A percentile compares a stretch with the other conserved stretches of the same genome.
phyloP scores from a whole-genome alignment of 2,888 invertebrate genomes.

The Beris morrisii region DNA sequence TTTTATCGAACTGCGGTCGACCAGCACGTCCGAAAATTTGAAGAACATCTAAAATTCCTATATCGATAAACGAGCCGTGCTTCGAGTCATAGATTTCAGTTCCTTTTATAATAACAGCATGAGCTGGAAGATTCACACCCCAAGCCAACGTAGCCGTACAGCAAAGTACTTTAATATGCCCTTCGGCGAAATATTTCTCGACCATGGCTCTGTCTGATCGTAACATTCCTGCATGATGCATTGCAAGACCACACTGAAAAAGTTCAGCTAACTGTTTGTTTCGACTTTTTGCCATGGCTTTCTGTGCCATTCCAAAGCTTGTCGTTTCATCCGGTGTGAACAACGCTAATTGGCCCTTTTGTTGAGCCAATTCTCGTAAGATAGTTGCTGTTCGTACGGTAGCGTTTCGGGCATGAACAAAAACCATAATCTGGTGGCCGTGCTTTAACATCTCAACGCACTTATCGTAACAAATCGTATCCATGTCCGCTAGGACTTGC shows the following conservation, averaged over 20 bases:
- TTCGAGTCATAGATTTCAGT: slow-evolving; percentile 98
- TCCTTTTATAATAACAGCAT: slow-evolving; percentile 77
- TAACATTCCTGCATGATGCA: slow-evolving; percentile 96
- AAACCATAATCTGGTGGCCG: slow-evolving; percentile 96
- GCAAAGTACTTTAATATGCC: slow-evolving; percentile 84
- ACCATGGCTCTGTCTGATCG: slow-evolving; percentile 84
- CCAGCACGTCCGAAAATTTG: slow-evolving; percentile 99
- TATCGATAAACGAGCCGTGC: slow-evolving; percentile 88
- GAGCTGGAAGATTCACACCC: slow-evolving; percentile 99
- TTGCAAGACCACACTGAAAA: slow-evolving; percentile 84
- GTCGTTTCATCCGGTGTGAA: slow-evolving; percentile 69
- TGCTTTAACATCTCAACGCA: slow-evolving; percentile 80
- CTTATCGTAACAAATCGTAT: slow-evolving; percentile 91
- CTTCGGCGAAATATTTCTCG: slow-evolving; percentile 88
- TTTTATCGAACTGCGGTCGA: slow-evolving; percentile 94
- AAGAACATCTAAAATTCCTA: slow-evolving; percentile 95
- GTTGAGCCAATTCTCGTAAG: slow-evolving; percentile 78
- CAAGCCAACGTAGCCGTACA: slow-evolving; percentile 98
- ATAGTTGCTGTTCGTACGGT: slow-evolving; percentile 87
- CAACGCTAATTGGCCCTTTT: slow-evolving; percentile 69
- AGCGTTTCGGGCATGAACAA: slow-evolving; percentile 97
- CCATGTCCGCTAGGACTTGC: slow-evolving; percentile 76
- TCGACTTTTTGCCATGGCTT: slow-evolving; percentile 69
- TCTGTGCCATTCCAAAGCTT: slow-evolving; percentile 69
- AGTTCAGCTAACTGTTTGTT: slow-evolving; percentile 83